Evolutionary conservation across 2,113 vertebrate species (phyloP), one percentile per base, ranked within the genome.

Genomic region (Jaculus jaculus): DNA sequence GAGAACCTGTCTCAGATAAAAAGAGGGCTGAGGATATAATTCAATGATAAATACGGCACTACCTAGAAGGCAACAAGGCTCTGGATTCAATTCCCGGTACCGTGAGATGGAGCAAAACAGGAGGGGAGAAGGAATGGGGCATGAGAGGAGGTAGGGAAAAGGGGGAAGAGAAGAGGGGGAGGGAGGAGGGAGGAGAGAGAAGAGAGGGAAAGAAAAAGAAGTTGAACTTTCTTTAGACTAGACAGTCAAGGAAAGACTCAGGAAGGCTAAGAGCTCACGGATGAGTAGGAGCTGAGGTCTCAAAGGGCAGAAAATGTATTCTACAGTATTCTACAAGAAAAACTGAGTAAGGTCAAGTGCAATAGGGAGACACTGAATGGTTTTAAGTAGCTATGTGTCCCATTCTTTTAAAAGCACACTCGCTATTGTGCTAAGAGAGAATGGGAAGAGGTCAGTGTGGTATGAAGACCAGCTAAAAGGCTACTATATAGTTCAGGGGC

Each of bases 351-450:
- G 39, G 86, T 94, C 71, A 91, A 94, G 58, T 24, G 65, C 47
- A 92, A 32, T 51, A n/a, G 73, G 47, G 54, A 85, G 16, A 24
- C 73, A 80, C 5, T 77, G 54, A 90, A 89, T 51, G 74, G 34
- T 80, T 92, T 87, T 92, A 93, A 92, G 74, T 18, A 87, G 58
- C 1, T 47, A 32, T 5, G 16, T 37, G 20, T 85, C 42, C 60
- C 65, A 73, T 61, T 94, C 68, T 93, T 95, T 92, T 84, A 96
- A 93, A 90, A 90, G 32, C 7, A 66, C 68, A 68, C 54, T 87
- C 15, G 42, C 37, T 90, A 28, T 47, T 80, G 1, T 30, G 24
- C 63, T 69, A 42, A 93, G 10, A 74, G 61, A 93, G 93, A 93
- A 47, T n/a, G 47, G 39, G 30, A 84, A 58, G 32, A 95, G 81